Evolutionary conservation across 2,888 invertebrate genomes (phyloP), one percentile per base, ranked within the genome.

Genomic region (Erannis defoliaria): DNA sequence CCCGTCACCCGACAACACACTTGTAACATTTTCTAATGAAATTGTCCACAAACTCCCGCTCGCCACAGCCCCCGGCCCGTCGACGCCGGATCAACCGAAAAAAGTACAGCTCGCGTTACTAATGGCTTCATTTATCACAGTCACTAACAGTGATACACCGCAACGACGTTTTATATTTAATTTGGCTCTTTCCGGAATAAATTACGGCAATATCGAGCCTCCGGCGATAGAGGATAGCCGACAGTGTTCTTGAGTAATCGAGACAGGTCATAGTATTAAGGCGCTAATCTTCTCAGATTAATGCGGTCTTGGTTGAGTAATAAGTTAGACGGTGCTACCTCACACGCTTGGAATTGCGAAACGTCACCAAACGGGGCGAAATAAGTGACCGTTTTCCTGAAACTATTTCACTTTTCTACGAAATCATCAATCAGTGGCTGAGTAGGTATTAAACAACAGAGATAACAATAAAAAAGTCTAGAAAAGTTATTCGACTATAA

Each of bases 41-140:
- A 92, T 93, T 90, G 92, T 93, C 92, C 90, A 89, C 90, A 88
- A 89, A 85, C 85, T 84, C 86, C 80, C 84, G 85, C 85, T 86
- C 85, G 84, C 87, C 86, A 78, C 86, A 86, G 82, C 85, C 88
- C 88, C 85, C 84, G 78, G 84, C 84, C 84, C 86, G 88, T 82
- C 82, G 88, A 81, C 89, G 88, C 84, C 88, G 90, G 90, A 92
- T 90, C 87, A 90, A 91, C 92, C 91, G 86, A 92, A 92, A 92
- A 92, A 93, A 91, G 88, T 90, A 88, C 85, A 88, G 89, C 91
- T 92, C 91, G 88, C 90, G 88, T 92, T 92, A 90, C 93, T 92
- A 92, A 93, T 93, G 92, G 90, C 89, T 90, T 89, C 91, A 93
- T 93, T 92, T 92, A 90, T 93, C 93, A 92, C 89, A 92, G 92